These are phyloP conservation scores for Pseudomyrmex gracilis DNA, from an alignment of 1,140 invertebrate species.

Conservation along the genomic window DNA sequence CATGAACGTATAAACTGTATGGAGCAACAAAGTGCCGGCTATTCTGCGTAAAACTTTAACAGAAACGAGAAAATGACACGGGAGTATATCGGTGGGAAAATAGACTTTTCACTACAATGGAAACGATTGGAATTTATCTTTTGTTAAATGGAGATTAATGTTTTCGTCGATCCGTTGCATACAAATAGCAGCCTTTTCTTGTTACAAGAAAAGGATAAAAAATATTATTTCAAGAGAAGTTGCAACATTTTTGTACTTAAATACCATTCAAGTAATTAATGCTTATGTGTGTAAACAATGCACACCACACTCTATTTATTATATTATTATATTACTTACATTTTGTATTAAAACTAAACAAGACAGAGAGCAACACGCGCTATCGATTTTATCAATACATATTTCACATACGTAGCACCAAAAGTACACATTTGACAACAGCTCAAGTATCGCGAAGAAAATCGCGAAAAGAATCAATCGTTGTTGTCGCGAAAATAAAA, in stretches of 20 bases:
- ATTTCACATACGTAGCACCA: too few species aligned
- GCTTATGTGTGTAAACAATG: not conserved
- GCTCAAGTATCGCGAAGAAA: too few species aligned
- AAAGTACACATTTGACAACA: too few species aligned
- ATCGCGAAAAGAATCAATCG: too few species aligned
- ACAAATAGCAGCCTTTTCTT: too few species aligned
- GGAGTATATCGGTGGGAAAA: conserved; percentile 17
- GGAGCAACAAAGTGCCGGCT: not conserved
- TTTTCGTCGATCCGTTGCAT: not conserved
- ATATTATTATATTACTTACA: not conserved
- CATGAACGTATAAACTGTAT: not conserved
- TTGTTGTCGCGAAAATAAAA: too few species aligned
- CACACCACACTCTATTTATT: not conserved
- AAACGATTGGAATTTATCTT: conserved; percentile 6
- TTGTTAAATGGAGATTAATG: not conserved
- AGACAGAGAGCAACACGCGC: too few species aligned
- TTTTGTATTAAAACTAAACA: not conserved
- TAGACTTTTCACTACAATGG: conserved; percentile 5
- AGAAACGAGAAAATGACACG: conserved; percentile 19
- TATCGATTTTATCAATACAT: too few species aligned
- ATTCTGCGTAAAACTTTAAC: conserved; percentile 33
- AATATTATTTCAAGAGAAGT: not conserved
- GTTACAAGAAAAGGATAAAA: too few species aligned
- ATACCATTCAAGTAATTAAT: not conserved
- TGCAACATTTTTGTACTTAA: too few species aligned